Evolutionary conservation across 2,888 invertebrate genomes (phyloP).

Genomic region (Eilema sororculum): DNA sequence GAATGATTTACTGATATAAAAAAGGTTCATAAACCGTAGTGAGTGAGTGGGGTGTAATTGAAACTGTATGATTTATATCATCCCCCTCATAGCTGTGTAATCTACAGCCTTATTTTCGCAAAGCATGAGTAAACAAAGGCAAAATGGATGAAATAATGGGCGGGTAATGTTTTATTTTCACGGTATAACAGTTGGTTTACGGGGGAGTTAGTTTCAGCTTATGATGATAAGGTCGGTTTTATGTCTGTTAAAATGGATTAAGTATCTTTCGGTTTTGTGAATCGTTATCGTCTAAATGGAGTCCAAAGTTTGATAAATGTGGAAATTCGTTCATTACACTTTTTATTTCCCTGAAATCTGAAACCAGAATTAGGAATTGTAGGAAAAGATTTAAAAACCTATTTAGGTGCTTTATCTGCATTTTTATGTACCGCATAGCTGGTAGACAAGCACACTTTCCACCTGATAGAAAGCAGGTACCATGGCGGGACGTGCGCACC

Average conservation of each 20-base stretch:
- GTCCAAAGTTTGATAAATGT: not conserved
- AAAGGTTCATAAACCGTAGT: slow-evolving; percentile 30
- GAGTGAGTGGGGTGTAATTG: slow-evolving; percentile 74
- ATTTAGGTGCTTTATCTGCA: too few species aligned
- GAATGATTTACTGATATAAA: slow-evolving; percentile 50
- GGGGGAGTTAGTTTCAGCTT: slow-evolving; percentile 27
- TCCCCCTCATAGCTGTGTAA: slow-evolving; percentile 49
- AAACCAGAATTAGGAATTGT: not conserved
- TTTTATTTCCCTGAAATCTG: not conserved
- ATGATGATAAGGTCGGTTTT: slow-evolving; percentile 34
- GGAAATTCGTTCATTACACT: not conserved
- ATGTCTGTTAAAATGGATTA: slow-evolving; percentile 7
- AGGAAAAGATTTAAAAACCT: too few species aligned
- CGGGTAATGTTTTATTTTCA: slow-evolving; percentile 31
- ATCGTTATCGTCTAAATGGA: not conserved
- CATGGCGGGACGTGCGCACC: too few species aligned
- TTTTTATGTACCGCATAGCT: too few species aligned
- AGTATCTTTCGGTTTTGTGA: not conserved
- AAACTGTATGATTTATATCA: slow-evolving; percentile 76
- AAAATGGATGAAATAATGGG: slow-evolving; percentile 40
- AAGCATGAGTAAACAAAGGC: slow-evolving; percentile 48
- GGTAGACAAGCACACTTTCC: too few species aligned
- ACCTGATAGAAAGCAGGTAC: too few species aligned
- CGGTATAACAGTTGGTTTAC: slow-evolving; percentile 27
- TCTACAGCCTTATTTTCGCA: slow-evolving; percentile 45